Base-by-base conservation (phyloP, 2,888 invertebrate species). In the Torymus aiolomorphi region DNA sequence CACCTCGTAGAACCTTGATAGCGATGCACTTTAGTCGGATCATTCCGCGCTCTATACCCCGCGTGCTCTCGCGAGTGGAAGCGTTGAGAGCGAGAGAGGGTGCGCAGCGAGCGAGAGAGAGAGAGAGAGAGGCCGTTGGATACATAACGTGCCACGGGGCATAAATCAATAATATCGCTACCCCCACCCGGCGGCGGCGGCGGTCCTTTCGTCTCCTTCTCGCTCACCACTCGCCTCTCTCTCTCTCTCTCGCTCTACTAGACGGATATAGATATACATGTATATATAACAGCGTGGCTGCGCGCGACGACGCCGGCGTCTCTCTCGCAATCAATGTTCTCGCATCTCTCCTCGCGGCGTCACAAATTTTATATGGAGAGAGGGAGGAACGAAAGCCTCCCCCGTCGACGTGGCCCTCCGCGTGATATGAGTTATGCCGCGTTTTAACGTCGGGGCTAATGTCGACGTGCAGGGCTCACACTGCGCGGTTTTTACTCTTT, bases 111-210 rank as follows among this genome's bases (percentile, higher is more conserved):
- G 76, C 42, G 20, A 62, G 62, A 12, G 42, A 63, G 51, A 56
- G 31, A 51, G 62, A 49, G 61, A 16, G 14, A n/a, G 65, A 18
- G 24, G 62, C 42, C 67, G 72, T 69, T 81, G 81, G 71, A 82
- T 80, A 79, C 78, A 82, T 82, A 82, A 78, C 76, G 82, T 74
- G 79, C 69, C 86, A 88, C 91, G 91, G 91, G 90, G 91, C 92
- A 92, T 92, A 92, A 92, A 92, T 92, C 92, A 92, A 92, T 92
- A 91, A 91, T 91, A 92, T 92, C 91, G 90, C 90, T 87, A 86
- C 86, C 87, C 88, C 85, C 87, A 88, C 88, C 88, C 88, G 86
- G 87, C 83, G 84, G 42, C 42, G 8, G 8, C 87, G 86, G 86
- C 86, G 84, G 85, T 83, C 84, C 84, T 84, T 83, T 85, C 84